Percentiles rank a stretch among this genome's conserved stretches.
These are phyloP conservation scores for Eutrigla gurnardus DNA, from an alignment of 2,797 vertebrate genomes.

Conservation along the genomic window DNA sequence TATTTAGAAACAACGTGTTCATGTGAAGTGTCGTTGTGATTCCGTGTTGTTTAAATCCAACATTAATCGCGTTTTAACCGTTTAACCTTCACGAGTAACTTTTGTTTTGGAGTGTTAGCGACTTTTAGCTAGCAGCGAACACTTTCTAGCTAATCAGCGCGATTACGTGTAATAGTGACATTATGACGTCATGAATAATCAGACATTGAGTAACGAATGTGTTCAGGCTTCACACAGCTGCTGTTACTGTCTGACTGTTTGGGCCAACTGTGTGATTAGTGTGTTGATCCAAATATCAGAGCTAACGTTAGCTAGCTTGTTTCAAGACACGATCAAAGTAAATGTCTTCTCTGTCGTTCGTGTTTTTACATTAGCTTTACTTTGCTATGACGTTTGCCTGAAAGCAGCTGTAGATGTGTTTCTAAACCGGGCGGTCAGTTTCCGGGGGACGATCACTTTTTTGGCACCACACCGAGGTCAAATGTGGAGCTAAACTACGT, in stretches of 20 bases:
- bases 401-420: no score
- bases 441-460: no score
- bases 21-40: background rate
- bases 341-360: no score
- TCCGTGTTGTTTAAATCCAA: background rate
- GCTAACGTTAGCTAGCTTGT: background rate
- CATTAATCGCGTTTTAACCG: background rate
- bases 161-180: background rate
- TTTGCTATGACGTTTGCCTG: background rate
- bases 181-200: background rate
- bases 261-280: constrained; percentile 30
- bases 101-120: constrained; percentile 30
- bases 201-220: background rate
- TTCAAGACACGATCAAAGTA: background rate
- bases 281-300: constrained; percentile 50
- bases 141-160: background rate
- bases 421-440: no score
- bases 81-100: constrained; percentile 12
- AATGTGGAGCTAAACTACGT: no score
- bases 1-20: rapidly evolving
- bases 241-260: constrained; percentile 5
- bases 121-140: constrained; percentile 21
- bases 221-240: background rate
- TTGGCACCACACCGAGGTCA: background rate
- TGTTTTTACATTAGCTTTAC: background rate